phyloP scores from a whole-genome alignment of 2,113 vertebrate genomes.

The Aphyosemion australe region DNA sequence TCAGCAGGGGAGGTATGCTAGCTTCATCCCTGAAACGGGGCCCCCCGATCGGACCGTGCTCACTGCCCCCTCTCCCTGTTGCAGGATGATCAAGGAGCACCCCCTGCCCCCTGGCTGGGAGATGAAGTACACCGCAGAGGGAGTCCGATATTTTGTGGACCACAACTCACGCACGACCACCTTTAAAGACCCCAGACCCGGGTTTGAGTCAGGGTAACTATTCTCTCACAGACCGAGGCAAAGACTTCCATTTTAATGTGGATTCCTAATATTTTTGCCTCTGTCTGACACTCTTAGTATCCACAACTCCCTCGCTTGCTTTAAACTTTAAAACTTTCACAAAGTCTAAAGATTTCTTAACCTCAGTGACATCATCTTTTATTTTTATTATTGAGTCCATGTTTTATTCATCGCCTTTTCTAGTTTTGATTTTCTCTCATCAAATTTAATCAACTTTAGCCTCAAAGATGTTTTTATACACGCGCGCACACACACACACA shows the following conservation, averaged over 20 bases:
- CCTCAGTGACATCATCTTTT: slow-evolving; percentile 3
- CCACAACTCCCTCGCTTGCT: slow-evolving; percentile 1
- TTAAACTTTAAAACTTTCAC: not conserved
- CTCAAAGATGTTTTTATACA: slow-evolving; percentile 4
- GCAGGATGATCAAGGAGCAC: slow-evolving; percentile 98
- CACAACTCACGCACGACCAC: slow-evolving; percentile 97
- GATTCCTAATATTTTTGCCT: not conserved
- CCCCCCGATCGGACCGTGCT: slow-evolving; percentile 55
- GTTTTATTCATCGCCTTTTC: slow-evolving; percentile 14
- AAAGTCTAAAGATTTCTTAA: not conserved
- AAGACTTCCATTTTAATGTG: not conserved
- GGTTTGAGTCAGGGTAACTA: slow-evolving; percentile 95
- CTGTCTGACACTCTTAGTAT: not conserved
- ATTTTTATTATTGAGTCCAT: not conserved
- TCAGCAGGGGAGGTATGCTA: slow-evolving; percentile 38
- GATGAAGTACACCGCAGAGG: slow-evolving; percentile 98
- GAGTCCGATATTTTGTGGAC: slow-evolving; percentile 97
- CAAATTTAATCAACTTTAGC: not conserved
- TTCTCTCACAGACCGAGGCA: slow-evolving; percentile 43
- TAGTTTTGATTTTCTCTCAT: not conserved
- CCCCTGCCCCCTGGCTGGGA: slow-evolving; percentile 97
- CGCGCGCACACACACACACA: slow-evolving; percentile 10
- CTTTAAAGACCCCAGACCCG: slow-evolving; percentile 97
- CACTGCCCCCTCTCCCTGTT: slow-evolving; percentile 72
- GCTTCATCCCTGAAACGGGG: slow-evolving; percentile 41